Percentiles rank a stretch among this genome's conserved stretches.
Evolutionary conservation across 2,113 vertebrate genomes (phyloP).

Genomic region (Equus przewalskii): DNA sequence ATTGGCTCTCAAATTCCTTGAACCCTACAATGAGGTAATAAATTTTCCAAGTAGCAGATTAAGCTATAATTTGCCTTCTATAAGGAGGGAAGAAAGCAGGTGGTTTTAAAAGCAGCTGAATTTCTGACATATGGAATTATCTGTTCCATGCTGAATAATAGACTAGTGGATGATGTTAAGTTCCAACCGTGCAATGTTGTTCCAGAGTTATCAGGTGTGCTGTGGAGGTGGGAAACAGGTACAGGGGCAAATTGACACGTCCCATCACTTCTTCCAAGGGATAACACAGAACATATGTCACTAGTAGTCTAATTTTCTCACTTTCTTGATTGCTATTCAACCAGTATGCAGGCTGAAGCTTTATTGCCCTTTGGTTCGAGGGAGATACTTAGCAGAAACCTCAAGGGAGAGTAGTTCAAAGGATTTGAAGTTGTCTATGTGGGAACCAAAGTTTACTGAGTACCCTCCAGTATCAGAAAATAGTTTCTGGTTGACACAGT

Average conservation of each 20-base stretch:
- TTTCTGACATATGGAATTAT: background rate
- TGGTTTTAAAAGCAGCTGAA: background rate
- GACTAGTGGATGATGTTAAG: background rate
- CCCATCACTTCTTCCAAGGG: background rate
- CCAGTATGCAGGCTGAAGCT: too few species aligned
- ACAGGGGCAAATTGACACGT: rapidly evolving
- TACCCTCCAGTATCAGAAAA: background rate
- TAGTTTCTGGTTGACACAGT: background rate
- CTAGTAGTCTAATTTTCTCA: background rate
- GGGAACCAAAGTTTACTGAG: background rate
- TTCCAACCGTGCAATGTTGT: rapidly evolving
- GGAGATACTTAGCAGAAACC: background rate
- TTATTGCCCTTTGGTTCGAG: background rate
- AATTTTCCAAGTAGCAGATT: background rate
- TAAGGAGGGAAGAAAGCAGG: background rate
- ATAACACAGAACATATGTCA: background rate
- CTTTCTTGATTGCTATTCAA: background rate
- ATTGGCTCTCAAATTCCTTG: background rate
- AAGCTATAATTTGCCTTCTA: background rate
- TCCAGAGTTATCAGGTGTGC: too few species aligned
- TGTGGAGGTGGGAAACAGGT: too few species aligned
- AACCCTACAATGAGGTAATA: background rate
- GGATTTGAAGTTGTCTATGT: too few species aligned
- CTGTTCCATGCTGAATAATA: background rate
- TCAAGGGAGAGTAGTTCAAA: background rate